Percentiles rank a stretch among this genome's conserved stretches.
Evolutionary conservation across 2,888 invertebrate species (phyloP).

Genomic region (Callosobruchus maculatus): DNA sequence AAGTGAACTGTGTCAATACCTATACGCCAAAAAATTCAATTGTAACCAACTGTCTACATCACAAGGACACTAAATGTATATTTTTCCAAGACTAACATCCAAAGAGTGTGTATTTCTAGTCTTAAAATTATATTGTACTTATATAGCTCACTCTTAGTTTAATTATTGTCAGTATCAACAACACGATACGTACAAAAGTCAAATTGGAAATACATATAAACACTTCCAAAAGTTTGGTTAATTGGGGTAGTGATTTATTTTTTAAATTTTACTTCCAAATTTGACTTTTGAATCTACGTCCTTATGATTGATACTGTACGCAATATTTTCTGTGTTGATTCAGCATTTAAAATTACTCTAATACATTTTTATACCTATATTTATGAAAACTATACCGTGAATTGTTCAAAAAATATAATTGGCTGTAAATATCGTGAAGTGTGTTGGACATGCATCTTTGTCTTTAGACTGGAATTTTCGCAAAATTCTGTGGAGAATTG

Average conservation of each 20-base stretch:
- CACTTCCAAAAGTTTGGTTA: too few relatives aligned
- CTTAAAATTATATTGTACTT: neutral
- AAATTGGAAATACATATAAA: too few relatives aligned
- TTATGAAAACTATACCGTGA: neutral
- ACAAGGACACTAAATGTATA: neutral
- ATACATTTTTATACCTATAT: neutral
- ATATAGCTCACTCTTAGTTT: neutral
- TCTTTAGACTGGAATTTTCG: neutral
- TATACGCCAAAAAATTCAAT: too few relatives aligned
- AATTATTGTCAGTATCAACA: neutral
- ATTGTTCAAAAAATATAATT: neutral
- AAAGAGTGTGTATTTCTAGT: neutral
- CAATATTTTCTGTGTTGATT: neutral
- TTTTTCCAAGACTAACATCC: neutral
- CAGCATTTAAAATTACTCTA: neutral
- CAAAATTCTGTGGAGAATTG: neutral
- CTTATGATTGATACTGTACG: neutral
- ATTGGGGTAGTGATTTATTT: too few relatives aligned
- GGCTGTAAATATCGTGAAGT: neutral
- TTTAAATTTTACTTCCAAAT: neutral
- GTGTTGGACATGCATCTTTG: neutral
- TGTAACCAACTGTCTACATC: neutral
- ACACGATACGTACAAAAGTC: neutral
- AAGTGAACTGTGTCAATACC: too few relatives aligned
- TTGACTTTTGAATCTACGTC: neutral